phyloP scores from a whole-genome alignment of 2,113 vertebrate species.

The Dissostichus mawsoni region DNA sequence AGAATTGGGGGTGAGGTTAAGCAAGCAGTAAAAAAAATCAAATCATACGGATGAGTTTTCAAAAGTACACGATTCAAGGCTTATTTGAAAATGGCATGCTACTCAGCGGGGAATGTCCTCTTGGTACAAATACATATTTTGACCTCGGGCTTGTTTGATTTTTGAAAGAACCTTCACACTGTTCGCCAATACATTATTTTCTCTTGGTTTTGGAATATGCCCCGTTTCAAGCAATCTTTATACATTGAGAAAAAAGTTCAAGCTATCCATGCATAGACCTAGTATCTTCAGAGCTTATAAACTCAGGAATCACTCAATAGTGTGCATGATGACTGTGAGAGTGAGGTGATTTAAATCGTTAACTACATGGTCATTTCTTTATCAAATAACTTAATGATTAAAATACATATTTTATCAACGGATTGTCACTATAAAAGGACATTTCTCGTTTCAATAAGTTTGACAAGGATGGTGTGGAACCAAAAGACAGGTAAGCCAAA shows the following conservation, averaged over 20 bases:
- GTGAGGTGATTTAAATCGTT: background rate
- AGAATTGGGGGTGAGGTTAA: background rate
- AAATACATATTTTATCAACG: conserved; percentile 16
- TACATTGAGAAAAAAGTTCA: background rate
- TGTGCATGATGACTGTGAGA: background rate
- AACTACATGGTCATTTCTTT: background rate
- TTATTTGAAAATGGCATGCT: conserved; percentile 16
- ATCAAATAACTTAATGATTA: conserved; percentile 23
- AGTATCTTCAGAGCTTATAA: background rate
- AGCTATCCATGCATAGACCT: too few species aligned
- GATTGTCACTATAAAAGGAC: background rate
- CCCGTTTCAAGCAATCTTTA: background rate
- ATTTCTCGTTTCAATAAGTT: conserved; percentile 21
- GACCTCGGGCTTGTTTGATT: background rate
- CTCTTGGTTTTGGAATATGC: background rate
- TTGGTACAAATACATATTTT: background rate
- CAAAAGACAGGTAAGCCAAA: conserved; percentile 17
- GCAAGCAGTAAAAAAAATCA: conserved; percentile 34
- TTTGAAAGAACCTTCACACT: background rate
- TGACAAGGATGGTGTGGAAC: conserved; percentile 28
- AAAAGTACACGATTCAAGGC: conserved; percentile 1
- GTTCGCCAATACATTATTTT: background rate
- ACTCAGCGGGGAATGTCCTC: background rate
- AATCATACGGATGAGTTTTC: conserved; percentile 43
- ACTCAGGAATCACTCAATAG: background rate